Evolutionary conservation across 2,113 vertebrate species (phyloP).

Genomic region (Panthera uncia): DNA sequence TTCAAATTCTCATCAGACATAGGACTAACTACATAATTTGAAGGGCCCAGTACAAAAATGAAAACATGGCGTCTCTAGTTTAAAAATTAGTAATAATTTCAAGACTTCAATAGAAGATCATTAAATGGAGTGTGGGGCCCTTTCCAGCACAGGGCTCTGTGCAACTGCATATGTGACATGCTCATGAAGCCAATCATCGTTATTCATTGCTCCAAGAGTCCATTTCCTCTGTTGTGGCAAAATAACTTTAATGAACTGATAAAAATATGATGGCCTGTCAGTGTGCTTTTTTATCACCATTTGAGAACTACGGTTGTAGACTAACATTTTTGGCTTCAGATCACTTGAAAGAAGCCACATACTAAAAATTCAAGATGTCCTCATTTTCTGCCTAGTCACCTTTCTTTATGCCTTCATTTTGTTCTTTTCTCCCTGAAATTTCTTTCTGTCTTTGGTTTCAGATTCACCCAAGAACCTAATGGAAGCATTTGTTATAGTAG

Average conservation of each 20-base stretch:
- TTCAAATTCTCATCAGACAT: neutral
- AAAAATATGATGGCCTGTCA: neutral
- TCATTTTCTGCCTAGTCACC: neutral
- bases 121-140: neutral
- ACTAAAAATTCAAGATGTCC: neutral
- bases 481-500: conserved; percentile 81
- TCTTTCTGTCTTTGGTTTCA: conserved; percentile 86
- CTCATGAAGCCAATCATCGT: neutral
- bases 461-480: conserved; percentile 99
- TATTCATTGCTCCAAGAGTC: neutral
- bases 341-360: neutral
- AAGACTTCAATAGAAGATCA: neutral
- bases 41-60: neutral
- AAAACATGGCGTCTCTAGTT: neutral
- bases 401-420: neutral
- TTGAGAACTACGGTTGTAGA: neutral
- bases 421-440: conserved; percentile 50
- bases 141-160: no score
- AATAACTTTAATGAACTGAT: neutral
- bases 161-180: accelerated
- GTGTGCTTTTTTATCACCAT: neutral
- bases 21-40: neutral
- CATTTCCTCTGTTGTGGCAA: neutral
- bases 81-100: neutral
- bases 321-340: neutral